phyloP scores from a whole-genome alignment of 2,797 vertebrate species.

The Limnodromus scolopaceus region DNA sequence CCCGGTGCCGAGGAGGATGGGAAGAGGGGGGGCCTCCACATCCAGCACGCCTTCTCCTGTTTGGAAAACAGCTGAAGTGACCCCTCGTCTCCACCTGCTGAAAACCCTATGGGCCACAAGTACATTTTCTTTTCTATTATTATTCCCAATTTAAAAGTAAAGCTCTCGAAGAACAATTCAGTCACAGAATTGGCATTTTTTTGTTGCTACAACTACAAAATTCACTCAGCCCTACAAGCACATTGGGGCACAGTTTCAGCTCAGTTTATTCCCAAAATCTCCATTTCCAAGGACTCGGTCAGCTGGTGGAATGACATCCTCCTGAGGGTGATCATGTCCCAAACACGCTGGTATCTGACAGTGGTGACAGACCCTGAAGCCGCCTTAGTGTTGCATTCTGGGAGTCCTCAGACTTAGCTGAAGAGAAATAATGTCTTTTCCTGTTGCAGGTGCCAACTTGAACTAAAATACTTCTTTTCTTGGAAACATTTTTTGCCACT shows the following conservation, averaged over 20 bases:
- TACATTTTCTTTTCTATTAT: not conserved
- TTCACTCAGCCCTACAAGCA: not conserved
- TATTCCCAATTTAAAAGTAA: not conserved
- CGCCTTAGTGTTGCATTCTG: not conserved
- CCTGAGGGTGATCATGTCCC: not conserved
- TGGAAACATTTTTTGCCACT: not conserved
- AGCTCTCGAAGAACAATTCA: not conserved
- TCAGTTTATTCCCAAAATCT: not conserved
- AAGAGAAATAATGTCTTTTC: not conserved
- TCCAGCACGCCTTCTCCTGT: not conserved
- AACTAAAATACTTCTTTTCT: not conserved
- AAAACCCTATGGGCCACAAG: not conserved
- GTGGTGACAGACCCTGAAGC: not conserved
- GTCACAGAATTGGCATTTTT: not conserved
- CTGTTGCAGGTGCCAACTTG: not conserved
- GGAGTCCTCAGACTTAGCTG: not conserved
- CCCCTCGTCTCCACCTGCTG: not conserved
- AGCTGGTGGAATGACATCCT: not conserved
- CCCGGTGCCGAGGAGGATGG: accelerated
- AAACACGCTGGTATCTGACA: not conserved
- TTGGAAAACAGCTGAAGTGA: too few relatives aligned
- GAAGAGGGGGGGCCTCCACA: not conserved
- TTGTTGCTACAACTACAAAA: accelerated
- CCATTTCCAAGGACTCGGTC: accelerated
- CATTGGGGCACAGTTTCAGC: accelerated